Percentiles rank a stretch among this genome's conserved stretches.
phyloP scores from a whole-genome alignment of 2,113 vertebrate genomes.

The Polyodon spathula region DNA sequence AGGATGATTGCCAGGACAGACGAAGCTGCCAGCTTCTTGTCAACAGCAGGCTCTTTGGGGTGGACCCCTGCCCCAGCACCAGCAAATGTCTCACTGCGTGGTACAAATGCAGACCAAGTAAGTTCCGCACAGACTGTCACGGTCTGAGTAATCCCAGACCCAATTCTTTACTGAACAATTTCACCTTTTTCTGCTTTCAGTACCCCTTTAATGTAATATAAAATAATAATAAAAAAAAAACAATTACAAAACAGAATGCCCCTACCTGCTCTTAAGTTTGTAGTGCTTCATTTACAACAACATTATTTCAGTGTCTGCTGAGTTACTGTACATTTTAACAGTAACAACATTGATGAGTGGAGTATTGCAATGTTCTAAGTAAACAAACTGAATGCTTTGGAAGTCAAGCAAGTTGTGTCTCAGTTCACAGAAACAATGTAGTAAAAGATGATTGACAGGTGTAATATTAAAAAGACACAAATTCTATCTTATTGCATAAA shows the following conservation, averaged over 20 bases:
- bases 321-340: too few relatives aligned
- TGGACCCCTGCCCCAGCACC: slow-evolving; percentile 69
- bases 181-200: slow-evolving; percentile 15
- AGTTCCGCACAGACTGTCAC: slow-evolving; percentile 39
- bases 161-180: not conserved
- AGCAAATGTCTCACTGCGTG: slow-evolving; percentile 75
- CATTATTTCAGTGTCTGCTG: too few relatives aligned
- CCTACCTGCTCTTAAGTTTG: not conserved
- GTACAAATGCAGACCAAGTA: slow-evolving; percentile 86
- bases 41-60: slow-evolving; percentile 75
- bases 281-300: too few relatives aligned
- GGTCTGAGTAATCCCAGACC: slow-evolving; percentile 31
- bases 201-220: slow-evolving; percentile 15
- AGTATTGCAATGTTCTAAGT: too few relatives aligned
- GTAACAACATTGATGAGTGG: too few relatives aligned
- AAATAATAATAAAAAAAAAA: not conserved
- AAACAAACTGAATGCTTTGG: too few relatives aligned
- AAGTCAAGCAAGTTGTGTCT: too few relatives aligned
- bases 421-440: too few relatives aligned
- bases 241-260: not conserved
- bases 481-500: too few relatives aligned
- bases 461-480: too few relatives aligned
- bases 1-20: slow-evolving; percentile 82
- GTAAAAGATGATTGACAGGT: too few relatives aligned
- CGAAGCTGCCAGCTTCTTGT: slow-evolving; percentile 78